Conservation (phyloP, 2,797 vertebrate genomes). For the Megalops cyprinoides region DNA sequence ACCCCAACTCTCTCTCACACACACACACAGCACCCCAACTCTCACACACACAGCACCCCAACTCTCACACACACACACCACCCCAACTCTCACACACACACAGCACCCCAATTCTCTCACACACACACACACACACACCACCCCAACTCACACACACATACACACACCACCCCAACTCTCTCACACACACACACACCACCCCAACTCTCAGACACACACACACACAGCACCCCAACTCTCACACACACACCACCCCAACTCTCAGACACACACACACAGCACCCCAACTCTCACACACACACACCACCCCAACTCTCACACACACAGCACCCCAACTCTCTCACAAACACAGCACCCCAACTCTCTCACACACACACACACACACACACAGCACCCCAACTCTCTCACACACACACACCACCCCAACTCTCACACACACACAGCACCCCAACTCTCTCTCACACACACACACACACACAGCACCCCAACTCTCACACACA, state of each 20-base stretch:
- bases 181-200: too few species aligned
- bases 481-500: too few species aligned
- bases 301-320: neutral
- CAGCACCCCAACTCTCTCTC: too few species aligned
- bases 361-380: neutral
- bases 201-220: too few species aligned
- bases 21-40: too few species aligned
- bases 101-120: too few species aligned
- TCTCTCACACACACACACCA: too few species aligned
- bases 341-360: neutral
- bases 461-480: too few species aligned
- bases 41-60: too few species aligned
- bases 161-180: neutral
- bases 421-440: neutral
- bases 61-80: neutral
- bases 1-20: neutral
- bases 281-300: neutral
- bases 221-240: too few species aligned
- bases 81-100: neutral
- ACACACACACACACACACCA: neutral
- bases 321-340: too few species aligned
- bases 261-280: too few species aligned
- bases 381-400: neutral
- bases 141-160: neutral
- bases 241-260: neutral